Base-by-base conservation (phyloP, 2,888 invertebrate species). In the Tipula helvola region DNA sequence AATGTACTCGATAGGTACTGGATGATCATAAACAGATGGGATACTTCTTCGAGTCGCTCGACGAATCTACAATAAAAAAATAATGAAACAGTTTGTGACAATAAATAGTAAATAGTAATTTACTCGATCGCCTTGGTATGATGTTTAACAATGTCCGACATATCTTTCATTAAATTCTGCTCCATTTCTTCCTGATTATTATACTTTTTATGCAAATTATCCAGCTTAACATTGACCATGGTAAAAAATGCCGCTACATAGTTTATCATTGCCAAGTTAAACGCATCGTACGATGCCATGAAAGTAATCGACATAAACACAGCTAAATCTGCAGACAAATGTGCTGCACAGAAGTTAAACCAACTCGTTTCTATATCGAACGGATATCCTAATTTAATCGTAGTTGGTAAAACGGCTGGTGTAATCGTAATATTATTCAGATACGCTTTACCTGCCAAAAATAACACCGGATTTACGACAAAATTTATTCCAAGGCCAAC, bases 1-100 rank as follows among this genome's bases (percentile, higher is more conserved):
- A 85, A 85, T 41, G 85, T 85, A n/a, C 85, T 85, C 5, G 85
- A 85, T 28, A 85, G 39, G n/a, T 85, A 85, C 13, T 85, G 85
- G n/a, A 39, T 85, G 4, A 85, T 85, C 85, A 85, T 85, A 41
- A 85, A 85, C 16, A 85, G 3, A 41, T 85, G 13, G 5, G 85
- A 36, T 3, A 85, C 41, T 41, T 85, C 85, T 13, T 85, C 85
- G 41, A 85, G 85, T 5, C 85, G 39, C 2, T 85, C n/a, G 13
- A 85, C 13, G 41, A 85, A 85, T 36, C 84, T 84, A 18, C n/a
- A 83, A 18, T 0, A 28, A 16, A 16, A n/a, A 71, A 16, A n/a
- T 16, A 71, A n/a, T 71, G 13, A n/a, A 28, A 1, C 2, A 28
- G 28, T 28, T 28, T 28, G 28, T 28, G 1, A 28, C 2, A 28